These are phyloP conservation scores for Pimpla rufipes DNA, from an alignment of 2,888 invertebrate genomes.

Conservation along the genomic window DNA sequence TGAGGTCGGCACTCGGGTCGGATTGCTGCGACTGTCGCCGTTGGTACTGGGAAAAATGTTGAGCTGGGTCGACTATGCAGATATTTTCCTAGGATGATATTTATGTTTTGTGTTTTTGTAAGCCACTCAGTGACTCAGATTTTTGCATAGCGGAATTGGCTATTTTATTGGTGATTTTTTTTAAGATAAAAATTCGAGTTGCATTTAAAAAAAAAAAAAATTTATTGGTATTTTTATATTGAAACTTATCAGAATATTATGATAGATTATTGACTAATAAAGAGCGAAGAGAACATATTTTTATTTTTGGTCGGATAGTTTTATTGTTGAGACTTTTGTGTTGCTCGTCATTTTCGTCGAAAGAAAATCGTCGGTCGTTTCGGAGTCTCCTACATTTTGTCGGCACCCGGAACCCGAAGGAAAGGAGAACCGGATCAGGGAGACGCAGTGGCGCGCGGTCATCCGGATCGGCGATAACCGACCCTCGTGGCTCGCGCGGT, in stretches of 20 bases:
- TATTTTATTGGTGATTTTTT: too few species aligned
- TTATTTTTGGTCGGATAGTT: not conserved
- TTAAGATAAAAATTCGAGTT: too few species aligned
- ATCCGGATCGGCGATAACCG: slow-evolving; percentile 79
- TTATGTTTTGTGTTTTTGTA: too few species aligned
- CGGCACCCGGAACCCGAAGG: slow-evolving; percentile 15
- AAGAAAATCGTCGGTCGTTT: slow-evolving; percentile 7
- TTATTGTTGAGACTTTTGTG: not conserved
- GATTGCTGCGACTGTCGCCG: not conserved
- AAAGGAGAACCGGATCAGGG: slow-evolving; percentile 80
- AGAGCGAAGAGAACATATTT: too few species aligned
- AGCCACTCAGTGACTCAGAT: too few species aligned
- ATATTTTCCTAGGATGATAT: not conserved
- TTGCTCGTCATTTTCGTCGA: too few species aligned
- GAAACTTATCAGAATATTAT: too few species aligned
- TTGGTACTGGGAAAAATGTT: not conserved
- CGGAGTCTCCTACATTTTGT: not conserved
- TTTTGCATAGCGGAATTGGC: too few species aligned
- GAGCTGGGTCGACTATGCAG: not conserved
- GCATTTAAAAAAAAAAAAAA: too few species aligned
- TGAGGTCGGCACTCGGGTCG: not conserved
- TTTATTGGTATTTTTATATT: too few species aligned
- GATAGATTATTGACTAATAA: too few species aligned
- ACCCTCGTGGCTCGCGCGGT: slow-evolving; percentile 62
- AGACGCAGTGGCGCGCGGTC: slow-evolving; percentile 59